These are phyloP conservation scores for Actias luna DNA, from an alignment of 2,888 invertebrate species.

Conservation along the genomic window DNA sequence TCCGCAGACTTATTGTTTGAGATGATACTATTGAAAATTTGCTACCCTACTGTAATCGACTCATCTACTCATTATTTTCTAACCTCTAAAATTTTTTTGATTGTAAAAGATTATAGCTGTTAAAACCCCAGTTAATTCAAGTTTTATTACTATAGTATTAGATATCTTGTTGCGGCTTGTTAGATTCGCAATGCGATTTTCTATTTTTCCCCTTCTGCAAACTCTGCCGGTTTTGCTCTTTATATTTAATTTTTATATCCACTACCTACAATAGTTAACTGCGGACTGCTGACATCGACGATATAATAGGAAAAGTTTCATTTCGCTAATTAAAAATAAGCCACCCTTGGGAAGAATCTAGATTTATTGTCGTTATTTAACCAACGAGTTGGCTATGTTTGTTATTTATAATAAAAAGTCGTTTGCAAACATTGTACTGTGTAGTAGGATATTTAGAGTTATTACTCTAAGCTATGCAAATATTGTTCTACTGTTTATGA, in stretches of 20 bases:
- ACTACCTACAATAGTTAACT: constrained; percentile 35
- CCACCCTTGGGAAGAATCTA: constrained; percentile 62
- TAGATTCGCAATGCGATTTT: constrained; percentile 64
- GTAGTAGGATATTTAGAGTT: constrained; percentile 52
- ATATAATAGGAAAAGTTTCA: constrained; percentile 76
- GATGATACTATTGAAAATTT: constrained; percentile 43
- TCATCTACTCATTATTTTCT: constrained; percentile 32
- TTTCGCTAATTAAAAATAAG: constrained; percentile 78
- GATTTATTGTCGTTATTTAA: constrained; percentile 67
- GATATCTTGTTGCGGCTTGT: constrained; percentile 65
- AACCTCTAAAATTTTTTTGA: constrained; percentile 25
- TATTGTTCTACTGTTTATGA: constrained; percentile 33
- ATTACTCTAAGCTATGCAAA: constrained; percentile 47
- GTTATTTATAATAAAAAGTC: constrained; percentile 56
- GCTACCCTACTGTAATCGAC: constrained; percentile 26
- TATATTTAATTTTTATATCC: constrained; percentile 67
- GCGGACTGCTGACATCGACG: constrained; percentile 52
- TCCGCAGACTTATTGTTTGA: constrained; percentile 67
- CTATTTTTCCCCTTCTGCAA: constrained; percentile 52
- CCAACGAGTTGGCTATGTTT: constrained; percentile 50
- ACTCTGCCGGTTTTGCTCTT: constrained; percentile 45
- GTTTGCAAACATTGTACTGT: constrained; percentile 51
- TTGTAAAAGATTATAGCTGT: constrained; percentile 18
- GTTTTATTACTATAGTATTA: constrained; percentile 53
- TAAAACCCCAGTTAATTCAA: constrained; percentile 53